Conservation (phyloP, 2,888 invertebrate species). For the Andrena camellia region DNA sequence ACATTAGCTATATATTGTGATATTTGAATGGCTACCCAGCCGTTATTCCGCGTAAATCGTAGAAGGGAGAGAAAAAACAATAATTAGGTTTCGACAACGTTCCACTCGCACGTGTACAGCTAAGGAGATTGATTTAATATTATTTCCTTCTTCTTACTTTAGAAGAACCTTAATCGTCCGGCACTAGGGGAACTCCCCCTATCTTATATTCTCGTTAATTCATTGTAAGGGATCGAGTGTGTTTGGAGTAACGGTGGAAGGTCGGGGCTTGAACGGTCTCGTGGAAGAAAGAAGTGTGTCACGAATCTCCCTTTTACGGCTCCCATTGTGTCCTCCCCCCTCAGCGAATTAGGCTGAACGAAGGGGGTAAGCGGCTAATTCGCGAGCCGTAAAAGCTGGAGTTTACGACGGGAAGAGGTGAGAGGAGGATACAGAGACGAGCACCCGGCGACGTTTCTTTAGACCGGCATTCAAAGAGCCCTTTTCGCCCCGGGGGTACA, state of each 20-base stretch:
- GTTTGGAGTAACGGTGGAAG: background rate
- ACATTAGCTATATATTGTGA: too few species aligned
- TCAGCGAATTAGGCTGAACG: conserved; percentile 49
- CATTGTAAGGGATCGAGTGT: too few species aligned
- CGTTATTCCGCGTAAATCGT: background rate
- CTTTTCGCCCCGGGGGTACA: conserved; percentile 49
- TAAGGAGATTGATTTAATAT: too few species aligned
- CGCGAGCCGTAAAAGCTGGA: conserved; percentile 54
- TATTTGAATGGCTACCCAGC: background rate
- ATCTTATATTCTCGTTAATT: background rate
- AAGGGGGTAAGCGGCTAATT: conserved; percentile 57
- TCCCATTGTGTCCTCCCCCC: conserved; percentile 32
- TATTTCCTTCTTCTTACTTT: too few species aligned
- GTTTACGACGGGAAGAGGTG: conserved; percentile 59
- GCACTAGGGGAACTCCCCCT: too few species aligned
- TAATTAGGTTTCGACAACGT: too few species aligned
- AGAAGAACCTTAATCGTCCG: too few species aligned
- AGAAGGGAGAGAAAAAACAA: too few species aligned
- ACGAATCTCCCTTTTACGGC: background rate
- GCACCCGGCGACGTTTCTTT: conserved; percentile 40
- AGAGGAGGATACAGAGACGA: conserved; percentile 49
- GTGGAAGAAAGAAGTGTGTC: conserved; percentile 1
- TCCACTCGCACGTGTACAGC: too few species aligned
- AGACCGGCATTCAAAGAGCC: conserved; percentile 62
- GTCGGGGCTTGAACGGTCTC: background rate